Base-by-base conservation (phyloP, 1,140 invertebrate genomes). In the Glomeris maerens region DNA sequence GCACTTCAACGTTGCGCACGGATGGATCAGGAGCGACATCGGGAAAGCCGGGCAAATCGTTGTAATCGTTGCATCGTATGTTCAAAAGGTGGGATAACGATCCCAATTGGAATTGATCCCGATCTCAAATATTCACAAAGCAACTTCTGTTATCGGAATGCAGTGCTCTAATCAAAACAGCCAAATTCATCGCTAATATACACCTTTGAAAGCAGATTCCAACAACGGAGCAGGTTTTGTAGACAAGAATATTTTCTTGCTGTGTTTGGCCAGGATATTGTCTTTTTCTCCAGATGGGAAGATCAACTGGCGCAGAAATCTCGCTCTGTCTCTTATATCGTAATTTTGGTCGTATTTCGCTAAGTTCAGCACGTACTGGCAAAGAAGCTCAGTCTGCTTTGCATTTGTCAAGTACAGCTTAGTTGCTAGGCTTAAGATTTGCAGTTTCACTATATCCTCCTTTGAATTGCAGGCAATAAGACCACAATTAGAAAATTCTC, bases 301-400 rank as follows among this genome's bases (percentile, higher is more conserved):
- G 2, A 93, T 77, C 57, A 96, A 83, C 27, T 81, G 79, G 22
- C 79, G 76, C 17, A 97, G 69, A 59, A 96, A 83, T 21, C 94
- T 70, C 2, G 88, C 86, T 1, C 93, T 73, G 71, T 99, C 96
- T 31, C 96, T 72, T 36, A 98, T 93, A 69, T 98, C 95, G 63
- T 99, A 98, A 67, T 92, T 96, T 46, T 84, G 80, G 72, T 99
- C 96, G 65, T 98, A 99, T 59, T 93, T 88, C 0, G 96, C 94
- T 59, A 98, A 71, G 62, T 91, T 91, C 54, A 98, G 84, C 2
- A 98, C 81, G 67, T 99, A 98, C 61, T 90, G 85, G 62, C 89
- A 90, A 31, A 98, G 72, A 4, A 88, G 69, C 50, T 78, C 76
- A 0, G 88, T 92, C 69, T 94, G 89, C 58, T 81, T 75, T 0